Conservation (phyloP, 2,888 invertebrate species). For the Ctena decussata region DNA sequence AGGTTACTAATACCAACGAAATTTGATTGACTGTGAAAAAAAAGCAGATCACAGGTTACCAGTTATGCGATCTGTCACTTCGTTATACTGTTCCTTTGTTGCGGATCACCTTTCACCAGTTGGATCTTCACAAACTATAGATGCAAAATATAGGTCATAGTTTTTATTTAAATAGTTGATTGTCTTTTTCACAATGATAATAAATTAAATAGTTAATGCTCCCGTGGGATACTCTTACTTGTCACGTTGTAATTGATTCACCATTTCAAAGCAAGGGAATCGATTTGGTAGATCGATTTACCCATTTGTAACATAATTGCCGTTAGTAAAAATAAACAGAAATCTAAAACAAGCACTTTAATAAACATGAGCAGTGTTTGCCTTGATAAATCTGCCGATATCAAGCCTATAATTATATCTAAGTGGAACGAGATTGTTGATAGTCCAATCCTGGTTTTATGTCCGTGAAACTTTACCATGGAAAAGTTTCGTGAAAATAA, state of each 20-base stretch:
- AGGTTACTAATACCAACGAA: too few species aligned
- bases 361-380: not conserved
- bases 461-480: too few species aligned
- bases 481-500: too few species aligned
- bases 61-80: too few species aligned
- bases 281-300: not conserved
- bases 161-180: not conserved
- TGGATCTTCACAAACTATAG: too few species aligned
- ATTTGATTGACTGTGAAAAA: too few species aligned
- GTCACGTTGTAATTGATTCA: not conserved
- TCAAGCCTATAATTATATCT: not conserved
- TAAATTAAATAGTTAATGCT: not conserved
- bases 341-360: not conserved
- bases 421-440: too few species aligned
- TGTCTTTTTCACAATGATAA: not conserved
- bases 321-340: not conserved
- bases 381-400: not conserved
- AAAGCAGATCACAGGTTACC: too few species aligned
- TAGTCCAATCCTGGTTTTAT: too few species aligned
- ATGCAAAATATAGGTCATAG: too few species aligned
- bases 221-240: not conserved
- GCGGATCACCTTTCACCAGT: too few species aligned
- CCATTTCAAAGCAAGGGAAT: not conserved
- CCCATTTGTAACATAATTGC: not conserved
- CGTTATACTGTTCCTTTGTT: too few species aligned